These are phyloP conservation scores for Embidobia sp. DNA, from an alignment of 2,888 invertebrate genomes.

Conservation along the genomic window DNA sequence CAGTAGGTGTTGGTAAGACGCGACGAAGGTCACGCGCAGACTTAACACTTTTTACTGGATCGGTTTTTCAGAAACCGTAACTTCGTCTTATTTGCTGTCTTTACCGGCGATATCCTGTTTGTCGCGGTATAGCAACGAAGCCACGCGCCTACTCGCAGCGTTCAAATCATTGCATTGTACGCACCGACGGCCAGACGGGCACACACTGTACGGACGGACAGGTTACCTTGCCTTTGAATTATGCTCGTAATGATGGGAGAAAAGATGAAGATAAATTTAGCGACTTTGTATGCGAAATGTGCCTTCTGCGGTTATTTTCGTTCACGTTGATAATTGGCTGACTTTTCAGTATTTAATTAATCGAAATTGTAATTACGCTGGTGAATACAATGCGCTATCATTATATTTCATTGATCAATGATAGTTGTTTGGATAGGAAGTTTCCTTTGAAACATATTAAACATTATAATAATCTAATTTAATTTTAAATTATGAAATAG, in stretches of 20 bases:
- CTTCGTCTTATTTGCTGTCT: conserved; percentile 45
- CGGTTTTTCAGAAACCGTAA: conserved; percentile 59
- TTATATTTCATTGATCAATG: no score
- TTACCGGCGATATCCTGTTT: conserved; percentile 53
- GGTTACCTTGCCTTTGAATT: conserved; percentile 38
- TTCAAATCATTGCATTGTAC: conserved; percentile 32
- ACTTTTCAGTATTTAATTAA: neutral
- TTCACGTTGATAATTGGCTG: conserved; percentile 1
- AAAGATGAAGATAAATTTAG: conserved; percentile 47
- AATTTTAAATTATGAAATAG: no score
- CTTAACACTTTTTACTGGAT: conserved; percentile 50
- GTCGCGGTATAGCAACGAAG: conserved; percentile 31
- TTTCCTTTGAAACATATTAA: no score
- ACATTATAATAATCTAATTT: no score
- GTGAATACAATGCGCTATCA: neutral
- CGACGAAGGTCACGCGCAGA: conserved; percentile 41
- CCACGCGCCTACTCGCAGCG: conserved; percentile 38
- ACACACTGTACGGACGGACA: conserved; percentile 3
- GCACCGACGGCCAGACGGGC: conserved; percentile 4
- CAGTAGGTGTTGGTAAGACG: conserved; percentile 30
- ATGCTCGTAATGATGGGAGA: conserved; percentile 41
- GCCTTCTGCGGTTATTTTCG: conserved; percentile 10
- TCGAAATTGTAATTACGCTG: neutral
- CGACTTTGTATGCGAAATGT: conserved; percentile 19
- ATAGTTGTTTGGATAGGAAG: no score